Evolutionary conservation across 2,113 vertebrate species (phyloP).

Genomic region (Chloebia gouldiae): DNA sequence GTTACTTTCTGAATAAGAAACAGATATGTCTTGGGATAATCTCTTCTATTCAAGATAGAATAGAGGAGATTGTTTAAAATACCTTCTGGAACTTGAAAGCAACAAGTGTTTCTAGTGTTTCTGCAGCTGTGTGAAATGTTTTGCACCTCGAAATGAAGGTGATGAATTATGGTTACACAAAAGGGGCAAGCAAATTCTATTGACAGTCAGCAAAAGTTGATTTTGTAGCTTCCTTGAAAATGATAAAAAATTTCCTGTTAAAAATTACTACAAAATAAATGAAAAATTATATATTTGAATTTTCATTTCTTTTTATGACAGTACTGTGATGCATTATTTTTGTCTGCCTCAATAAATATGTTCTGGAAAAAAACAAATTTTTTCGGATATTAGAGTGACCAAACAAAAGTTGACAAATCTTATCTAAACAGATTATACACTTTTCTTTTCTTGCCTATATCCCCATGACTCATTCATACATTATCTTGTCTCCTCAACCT

Average conservation of each 20-base stretch:
- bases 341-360: not conserved
- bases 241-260: not conserved
- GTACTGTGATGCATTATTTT: not conserved
- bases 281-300: not conserved
- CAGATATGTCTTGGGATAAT: not conserved
- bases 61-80: not conserved
- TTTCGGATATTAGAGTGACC: not conserved
- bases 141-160: not conserved
- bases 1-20: not conserved
- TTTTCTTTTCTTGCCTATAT: not conserved
- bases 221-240: not conserved
- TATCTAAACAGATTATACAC: not conserved
- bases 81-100: not conserved
- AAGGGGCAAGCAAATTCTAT: not conserved
- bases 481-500: not conserved
- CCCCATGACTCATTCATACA: not conserved
- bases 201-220: not conserved
- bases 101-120: not conserved
- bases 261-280: not conserved
- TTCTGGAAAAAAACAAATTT: not conserved
- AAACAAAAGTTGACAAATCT: not conserved
- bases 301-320: not conserved
- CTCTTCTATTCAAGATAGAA: not conserved
- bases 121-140: not conserved
- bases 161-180: not conserved